Conservation (phyloP, 2,888 invertebrate species). For the Nectonema munidae region DNA sequence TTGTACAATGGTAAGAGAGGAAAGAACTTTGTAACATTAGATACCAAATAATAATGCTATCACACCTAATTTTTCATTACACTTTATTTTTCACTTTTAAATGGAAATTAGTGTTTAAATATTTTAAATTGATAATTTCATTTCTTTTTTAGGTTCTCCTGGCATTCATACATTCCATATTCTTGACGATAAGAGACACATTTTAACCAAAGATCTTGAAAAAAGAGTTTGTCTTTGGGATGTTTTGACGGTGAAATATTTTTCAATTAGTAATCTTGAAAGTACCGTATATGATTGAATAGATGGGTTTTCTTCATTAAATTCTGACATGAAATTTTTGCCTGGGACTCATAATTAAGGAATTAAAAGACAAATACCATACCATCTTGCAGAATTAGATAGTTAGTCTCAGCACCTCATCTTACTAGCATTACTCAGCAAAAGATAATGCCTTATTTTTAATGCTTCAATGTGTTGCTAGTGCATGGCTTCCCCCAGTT, state of each 20-base stretch:
- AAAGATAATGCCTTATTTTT: no score
- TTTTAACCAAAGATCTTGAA: slow-evolving; percentile 72
- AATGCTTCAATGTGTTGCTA: no score
- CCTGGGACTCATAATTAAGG: no score
- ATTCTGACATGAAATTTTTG: no score
- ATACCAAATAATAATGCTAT: neutral
- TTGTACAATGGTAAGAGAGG: neutral
- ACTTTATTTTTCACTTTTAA: neutral
- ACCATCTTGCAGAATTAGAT: no score
- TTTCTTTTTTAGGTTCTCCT: slow-evolving; percentile 36
- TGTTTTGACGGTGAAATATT: slow-evolving; percentile 39
- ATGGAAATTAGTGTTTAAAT: neutral
- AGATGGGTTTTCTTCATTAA: no score
- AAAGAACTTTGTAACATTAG: neutral
- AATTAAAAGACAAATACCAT: no score
- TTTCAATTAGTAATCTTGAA: neutral
- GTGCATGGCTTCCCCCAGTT: no score
- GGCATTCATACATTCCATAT: slow-evolving; percentile 66
- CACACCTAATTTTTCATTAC: neutral
- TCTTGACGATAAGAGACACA: slow-evolving; percentile 72
- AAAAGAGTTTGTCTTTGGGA: slow-evolving; percentile 62
- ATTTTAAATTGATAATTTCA: slow-evolving; percentile 9
- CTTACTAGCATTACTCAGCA: no score
- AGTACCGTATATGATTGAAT: no score
- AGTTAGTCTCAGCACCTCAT: no score